Conservation (phyloP, 2,113 vertebrate species). For the Hemiscyllium ocellatum region DNA sequence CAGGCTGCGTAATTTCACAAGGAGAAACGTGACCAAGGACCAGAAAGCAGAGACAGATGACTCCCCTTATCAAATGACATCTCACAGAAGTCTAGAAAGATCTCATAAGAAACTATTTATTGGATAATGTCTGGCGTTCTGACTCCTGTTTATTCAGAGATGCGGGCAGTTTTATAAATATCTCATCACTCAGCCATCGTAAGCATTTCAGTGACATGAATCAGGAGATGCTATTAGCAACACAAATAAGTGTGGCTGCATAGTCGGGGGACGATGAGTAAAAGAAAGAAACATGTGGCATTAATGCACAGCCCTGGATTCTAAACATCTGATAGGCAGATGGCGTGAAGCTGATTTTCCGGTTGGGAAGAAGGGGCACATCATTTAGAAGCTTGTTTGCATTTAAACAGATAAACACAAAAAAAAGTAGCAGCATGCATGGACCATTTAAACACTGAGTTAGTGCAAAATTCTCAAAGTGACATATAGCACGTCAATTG, state of each 20-base stretch:
- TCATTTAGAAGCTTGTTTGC: conserved; percentile 99
- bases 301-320: conserved; percentile 84
- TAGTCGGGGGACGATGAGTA: conserved; percentile 47
- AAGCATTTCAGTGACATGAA: conserved; percentile 75
- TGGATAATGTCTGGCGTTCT: conserved; percentile 66
- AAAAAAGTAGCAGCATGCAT: not conserved
- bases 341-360: conserved; percentile 81
- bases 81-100: not conserved
- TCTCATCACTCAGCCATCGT: conserved; percentile 79
- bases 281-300: conserved; percentile 85
- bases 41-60: not conserved
- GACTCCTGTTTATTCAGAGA: conserved; percentile 71
- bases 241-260: conserved; percentile 71
- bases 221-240: conserved; percentile 83
- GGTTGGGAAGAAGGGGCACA: conserved; percentile 90
- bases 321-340: conserved; percentile 96
- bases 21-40: not conserved
- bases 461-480: not conserved
- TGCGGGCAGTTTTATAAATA: conserved; percentile 76
- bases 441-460: not conserved
- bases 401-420: conserved; percentile 85
- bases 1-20: not conserved
- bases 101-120: not conserved
- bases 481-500: not conserved
- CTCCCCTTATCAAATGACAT: not conserved